These are phyloP conservation scores for Eubasilissa splendida DNA, from an alignment of 2,888 invertebrate genomes.

Conservation along the genomic window DNA sequence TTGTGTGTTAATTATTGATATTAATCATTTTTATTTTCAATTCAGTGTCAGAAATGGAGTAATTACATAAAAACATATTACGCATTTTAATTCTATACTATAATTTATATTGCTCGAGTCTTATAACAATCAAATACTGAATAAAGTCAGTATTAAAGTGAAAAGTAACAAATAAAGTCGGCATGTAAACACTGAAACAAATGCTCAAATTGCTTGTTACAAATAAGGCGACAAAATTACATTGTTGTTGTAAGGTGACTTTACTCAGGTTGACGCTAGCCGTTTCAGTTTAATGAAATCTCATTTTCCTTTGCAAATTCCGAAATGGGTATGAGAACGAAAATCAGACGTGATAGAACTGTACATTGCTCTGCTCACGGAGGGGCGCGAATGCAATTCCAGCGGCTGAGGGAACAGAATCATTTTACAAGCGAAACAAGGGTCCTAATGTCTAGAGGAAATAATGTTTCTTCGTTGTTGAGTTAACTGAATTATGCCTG, in stretches of 20 bases:
- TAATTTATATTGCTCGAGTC: too few species aligned
- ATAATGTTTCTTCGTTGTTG: not conserved
- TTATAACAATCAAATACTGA: too few species aligned
- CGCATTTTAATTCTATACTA: too few species aligned
- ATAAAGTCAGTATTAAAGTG: too few species aligned
- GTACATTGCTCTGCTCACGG: slow-evolving; percentile 47
- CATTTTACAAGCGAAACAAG: slow-evolving; percentile 16
- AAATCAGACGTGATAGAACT: slow-evolving; percentile 57
- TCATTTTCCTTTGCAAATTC: slow-evolving; percentile 56
- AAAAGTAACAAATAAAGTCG: too few species aligned
- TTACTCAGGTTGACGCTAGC: slow-evolving; percentile 26
- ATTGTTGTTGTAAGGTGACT: slow-evolving; percentile 14
- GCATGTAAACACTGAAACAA: not conserved
- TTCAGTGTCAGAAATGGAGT: too few species aligned
- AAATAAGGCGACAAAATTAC: slow-evolving; percentile 24
- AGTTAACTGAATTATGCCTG: not conserved
- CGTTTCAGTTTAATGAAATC: slow-evolving; percentile 56
- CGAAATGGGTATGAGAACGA: slow-evolving; percentile 31
- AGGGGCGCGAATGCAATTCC: slow-evolving; percentile 25
- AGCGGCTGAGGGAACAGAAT: slow-evolving; percentile 28
- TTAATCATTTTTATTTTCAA: too few species aligned
- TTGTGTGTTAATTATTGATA: too few species aligned
- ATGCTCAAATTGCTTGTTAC: slow-evolving; percentile 13
- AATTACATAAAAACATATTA: too few species aligned
- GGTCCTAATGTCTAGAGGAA: not conserved